phyloP scores from a whole-genome alignment of 2,113 vertebrate genomes.

The Melanocharis versteri region DNA sequence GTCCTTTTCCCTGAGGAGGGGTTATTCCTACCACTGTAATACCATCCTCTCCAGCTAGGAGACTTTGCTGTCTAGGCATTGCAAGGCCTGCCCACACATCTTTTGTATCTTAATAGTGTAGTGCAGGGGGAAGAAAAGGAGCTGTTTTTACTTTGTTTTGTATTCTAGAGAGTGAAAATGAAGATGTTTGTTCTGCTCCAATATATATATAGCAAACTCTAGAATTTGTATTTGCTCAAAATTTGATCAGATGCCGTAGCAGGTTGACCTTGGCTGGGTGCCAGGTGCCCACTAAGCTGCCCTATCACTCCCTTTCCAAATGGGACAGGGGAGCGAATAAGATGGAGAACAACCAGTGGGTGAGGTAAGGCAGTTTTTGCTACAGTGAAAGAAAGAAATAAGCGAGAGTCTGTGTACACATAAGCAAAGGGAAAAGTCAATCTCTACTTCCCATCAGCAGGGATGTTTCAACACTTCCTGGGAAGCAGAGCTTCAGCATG shows the following conservation, averaged over 20 bases:
- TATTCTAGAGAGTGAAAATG: background rate
- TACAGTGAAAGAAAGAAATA: background rate
- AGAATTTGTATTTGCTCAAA: background rate
- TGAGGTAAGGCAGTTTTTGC: background rate
- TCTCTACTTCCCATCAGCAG: background rate
- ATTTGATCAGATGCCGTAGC: background rate
- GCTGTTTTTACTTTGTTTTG: background rate
- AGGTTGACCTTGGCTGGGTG: background rate
- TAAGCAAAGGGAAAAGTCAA: fast-evolving
- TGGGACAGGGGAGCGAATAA: background rate
- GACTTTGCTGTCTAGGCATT: background rate
- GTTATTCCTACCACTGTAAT: background rate
- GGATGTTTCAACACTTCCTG: background rate
- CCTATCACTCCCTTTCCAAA: background rate
- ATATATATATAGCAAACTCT: background rate
- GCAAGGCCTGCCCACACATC: background rate
- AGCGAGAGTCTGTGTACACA: fast-evolving
- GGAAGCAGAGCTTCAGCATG: background rate
- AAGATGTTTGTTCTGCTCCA: background rate
- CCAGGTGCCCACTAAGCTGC: background rate
- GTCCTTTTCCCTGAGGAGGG: background rate
- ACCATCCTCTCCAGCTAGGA: background rate
- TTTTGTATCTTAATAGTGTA: background rate
- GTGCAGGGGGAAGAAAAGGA: background rate
- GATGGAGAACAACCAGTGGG: background rate